Percentiles rank a stretch among this genome's conserved stretches.
Conservation (phyloP, 2,113 vertebrate species). For the Pontoporia blainvillei region DNA sequence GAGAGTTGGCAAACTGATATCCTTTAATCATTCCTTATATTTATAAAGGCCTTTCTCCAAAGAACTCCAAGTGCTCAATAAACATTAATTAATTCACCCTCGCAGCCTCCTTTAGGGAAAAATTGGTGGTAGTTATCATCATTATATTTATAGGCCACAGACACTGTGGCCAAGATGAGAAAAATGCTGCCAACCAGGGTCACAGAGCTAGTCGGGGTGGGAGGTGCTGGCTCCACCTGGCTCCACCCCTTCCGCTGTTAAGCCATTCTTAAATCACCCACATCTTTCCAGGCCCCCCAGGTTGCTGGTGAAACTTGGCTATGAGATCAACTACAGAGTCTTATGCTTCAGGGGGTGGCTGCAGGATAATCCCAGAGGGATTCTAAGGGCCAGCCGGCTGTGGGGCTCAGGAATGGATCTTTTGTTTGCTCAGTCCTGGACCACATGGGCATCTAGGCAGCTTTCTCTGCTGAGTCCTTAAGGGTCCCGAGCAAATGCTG, state of each 20-base stretch:
- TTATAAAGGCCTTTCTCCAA: slow-evolving; percentile 61
- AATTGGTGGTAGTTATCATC: not conserved
- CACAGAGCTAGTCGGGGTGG: not conserved
- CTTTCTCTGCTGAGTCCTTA: not conserved
- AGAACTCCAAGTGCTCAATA: slow-evolving; percentile 50
- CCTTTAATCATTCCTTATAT: slow-evolving; percentile 59
- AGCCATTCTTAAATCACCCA: not conserved
- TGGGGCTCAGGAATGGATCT: not conserved
- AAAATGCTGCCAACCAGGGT: not conserved
- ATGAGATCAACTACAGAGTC: not conserved
- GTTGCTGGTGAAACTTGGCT: not conserved
- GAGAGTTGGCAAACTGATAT: slow-evolving; percentile 43
- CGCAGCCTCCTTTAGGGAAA: not conserved
- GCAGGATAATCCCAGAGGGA: not conserved
- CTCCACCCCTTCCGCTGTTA: not conserved
- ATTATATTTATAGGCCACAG: not conserved
- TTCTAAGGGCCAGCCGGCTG: not conserved
- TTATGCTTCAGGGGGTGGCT: not conserved
- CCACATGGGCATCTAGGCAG: not conserved
- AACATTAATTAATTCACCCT: slow-evolving; percentile 44
- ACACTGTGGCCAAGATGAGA: not conserved
- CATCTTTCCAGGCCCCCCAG: not conserved
- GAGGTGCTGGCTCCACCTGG: not conserved
- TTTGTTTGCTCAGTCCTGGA: not conserved
- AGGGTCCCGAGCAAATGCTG: not conserved